Percentiles rank a stretch among this genome's conserved stretches.
These are phyloP conservation scores for Masnerella sp. DNA, from an alignment of 2,888 invertebrate species.

Conservation along the genomic window DNA sequence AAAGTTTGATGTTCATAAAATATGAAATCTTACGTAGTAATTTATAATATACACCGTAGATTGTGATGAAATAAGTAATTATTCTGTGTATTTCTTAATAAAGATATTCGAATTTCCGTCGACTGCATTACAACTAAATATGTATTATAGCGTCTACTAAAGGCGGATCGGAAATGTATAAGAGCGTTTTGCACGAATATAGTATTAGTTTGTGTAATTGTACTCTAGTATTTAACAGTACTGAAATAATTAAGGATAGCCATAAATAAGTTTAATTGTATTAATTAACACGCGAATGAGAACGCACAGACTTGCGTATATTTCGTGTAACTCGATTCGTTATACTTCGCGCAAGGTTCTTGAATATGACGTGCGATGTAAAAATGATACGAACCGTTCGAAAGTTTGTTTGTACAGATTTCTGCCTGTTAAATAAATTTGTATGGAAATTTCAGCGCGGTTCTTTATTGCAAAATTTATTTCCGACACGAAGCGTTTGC, in stretches of 20 bases:
- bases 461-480: constrained; percentile 1
- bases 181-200: constrained; percentile 34
- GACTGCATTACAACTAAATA: constrained; percentile 23
- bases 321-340: constrained; percentile 29
- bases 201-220: constrained; percentile 37
- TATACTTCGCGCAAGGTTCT: constrained; percentile 16
- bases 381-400: constrained; percentile 16
- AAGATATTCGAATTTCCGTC: constrained; percentile 30
- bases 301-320: constrained; percentile 25
- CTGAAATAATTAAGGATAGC: constrained; percentile 48
- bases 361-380: constrained; percentile 13
- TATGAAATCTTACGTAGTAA: no score
- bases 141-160: constrained; percentile 14
- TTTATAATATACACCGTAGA: no score
- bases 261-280: constrained; percentile 53
- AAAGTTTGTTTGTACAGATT: constrained; percentile 24
- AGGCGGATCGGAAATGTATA: constrained; percentile 34
- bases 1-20: no score
- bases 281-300: constrained; percentile 48
- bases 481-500: no score
- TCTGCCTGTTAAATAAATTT: constrained; percentile 28
- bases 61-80: background rate
- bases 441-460: background rate
- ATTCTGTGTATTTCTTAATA: background rate
- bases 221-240: constrained; percentile 42